phyloP scores from a whole-genome alignment of 2,113 vertebrate species.

The Pterocles orientalis region DNA sequence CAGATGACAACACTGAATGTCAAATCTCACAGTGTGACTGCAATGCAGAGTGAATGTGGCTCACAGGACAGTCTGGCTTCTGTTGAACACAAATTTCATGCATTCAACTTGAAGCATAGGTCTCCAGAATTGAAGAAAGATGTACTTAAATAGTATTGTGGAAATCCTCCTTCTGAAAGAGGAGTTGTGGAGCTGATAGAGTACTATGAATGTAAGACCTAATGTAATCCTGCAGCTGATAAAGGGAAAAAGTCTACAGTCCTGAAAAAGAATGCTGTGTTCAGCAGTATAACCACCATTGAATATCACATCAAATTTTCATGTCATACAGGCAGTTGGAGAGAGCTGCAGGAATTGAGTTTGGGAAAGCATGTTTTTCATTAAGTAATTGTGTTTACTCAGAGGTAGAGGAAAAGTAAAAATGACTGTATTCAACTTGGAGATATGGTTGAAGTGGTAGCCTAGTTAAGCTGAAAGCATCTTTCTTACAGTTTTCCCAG shows the following conservation, averaged over 20 bases:
- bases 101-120: too few species aligned
- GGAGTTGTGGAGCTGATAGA: neutral
- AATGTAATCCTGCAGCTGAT: neutral
- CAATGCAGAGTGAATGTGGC: neutral
- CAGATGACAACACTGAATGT: neutral
- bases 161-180: neutral
- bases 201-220: neutral
- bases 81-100: accelerated
- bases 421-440: neutral
- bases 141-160: neutral
- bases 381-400: neutral
- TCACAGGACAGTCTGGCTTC: neutral
- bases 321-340: neutral
- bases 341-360: neutral
- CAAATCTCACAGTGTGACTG: neutral
- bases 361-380: neutral
- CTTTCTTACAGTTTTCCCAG: neutral
- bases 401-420: neutral
- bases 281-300: neutral
- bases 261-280: neutral
- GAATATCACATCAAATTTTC: neutral
- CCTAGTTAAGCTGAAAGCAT: neutral
- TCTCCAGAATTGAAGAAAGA: neutral
- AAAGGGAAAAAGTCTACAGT: neutral
- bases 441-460: neutral